phyloP scores from a whole-genome alignment of 2,888 invertebrate genomes.

The Cacoxenus indagator region DNA sequence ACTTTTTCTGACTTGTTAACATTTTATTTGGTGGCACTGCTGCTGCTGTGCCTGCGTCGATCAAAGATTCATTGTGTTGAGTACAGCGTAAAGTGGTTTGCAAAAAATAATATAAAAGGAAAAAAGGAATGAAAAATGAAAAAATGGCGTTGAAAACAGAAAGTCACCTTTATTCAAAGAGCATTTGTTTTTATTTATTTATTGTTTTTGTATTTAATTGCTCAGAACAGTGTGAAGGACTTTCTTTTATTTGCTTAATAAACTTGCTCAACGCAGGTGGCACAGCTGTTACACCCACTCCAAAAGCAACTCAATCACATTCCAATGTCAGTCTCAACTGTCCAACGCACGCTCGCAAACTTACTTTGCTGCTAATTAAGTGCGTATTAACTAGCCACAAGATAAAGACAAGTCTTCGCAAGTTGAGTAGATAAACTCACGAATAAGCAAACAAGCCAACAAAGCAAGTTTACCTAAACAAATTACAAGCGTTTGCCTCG shows the following conservation, averaged over 20 bases:
- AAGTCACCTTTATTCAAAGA: too few relatives aligned
- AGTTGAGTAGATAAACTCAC: constrained; percentile 7
- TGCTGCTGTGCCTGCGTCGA: neutral
- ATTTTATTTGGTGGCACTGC: neutral
- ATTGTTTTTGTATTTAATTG: too few relatives aligned
- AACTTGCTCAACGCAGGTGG: too few relatives aligned
- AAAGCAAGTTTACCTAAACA: constrained; percentile 16
- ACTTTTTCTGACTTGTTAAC: neutral
- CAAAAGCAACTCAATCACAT: too few relatives aligned
- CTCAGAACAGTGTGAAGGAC: too few relatives aligned
- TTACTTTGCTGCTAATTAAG: constrained; percentile 22
- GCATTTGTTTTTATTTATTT: too few relatives aligned
- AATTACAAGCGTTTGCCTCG: neutral
- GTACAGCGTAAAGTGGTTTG: neutral
- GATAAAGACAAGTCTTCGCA: constrained; percentile 10
- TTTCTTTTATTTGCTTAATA: too few relatives aligned
- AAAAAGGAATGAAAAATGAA: too few relatives aligned
- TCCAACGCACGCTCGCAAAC: neutral
- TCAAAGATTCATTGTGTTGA: constrained; percentile 6
- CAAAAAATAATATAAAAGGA: too few relatives aligned
- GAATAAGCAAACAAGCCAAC: neutral
- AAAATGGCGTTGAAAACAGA: too few relatives aligned
- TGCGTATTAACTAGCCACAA: constrained; percentile 12
- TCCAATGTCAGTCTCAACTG: neutral
- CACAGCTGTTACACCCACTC: too few relatives aligned